Evolutionary conservation across 2,113 vertebrate species (phyloP), one percentile per base, ranked within the genome.

Genomic region (Mus pahari): DNA sequence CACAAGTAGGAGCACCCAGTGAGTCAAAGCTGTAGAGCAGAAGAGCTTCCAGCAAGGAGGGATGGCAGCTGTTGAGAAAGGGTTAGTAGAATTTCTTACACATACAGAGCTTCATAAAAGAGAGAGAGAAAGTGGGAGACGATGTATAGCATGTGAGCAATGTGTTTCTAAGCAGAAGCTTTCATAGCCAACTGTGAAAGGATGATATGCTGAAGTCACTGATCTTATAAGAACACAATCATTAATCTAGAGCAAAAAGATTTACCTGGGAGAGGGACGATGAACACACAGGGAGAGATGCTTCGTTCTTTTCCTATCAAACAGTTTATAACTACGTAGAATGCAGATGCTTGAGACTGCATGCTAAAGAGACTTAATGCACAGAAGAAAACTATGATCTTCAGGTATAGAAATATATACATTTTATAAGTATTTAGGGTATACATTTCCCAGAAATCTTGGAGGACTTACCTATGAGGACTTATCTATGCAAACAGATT

Each of bases 271-370:
- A 9, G 64, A 87, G 9, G 8, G 4, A 4, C 13, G 58, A 28
- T 14, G 31, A 33, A 13, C 50, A 60, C 79, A 68, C 73, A 31
- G 6, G 75, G 78, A 84, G 28, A 78, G 10, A 10, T 39, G 19
- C 22, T 94, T 93, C 58, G 70, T 75, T 24, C 36, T 60, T 53
- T 45, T 58, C 64, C 81, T 71, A 39, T 87, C 55, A 90, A 93
- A 79, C 12, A 87, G 33, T 79, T 70, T 14, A 42, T 48, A 50
- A 83, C 81, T 12, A 1, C 45, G 14, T 33, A 74, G 4, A 68
- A 64, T 10, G 16, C 5, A 68, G 7, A 17, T 42, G 7, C 58
- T 86, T 73, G 82, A 82, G 36, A 90, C 83, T 31, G 70, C n/a
- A 24, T 88, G 42, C 48, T 39, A 48, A 87, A 79, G 79, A 45